phyloP scores from a whole-genome alignment of 1,140 invertebrate species.

The Drosophila repleta region DNA sequence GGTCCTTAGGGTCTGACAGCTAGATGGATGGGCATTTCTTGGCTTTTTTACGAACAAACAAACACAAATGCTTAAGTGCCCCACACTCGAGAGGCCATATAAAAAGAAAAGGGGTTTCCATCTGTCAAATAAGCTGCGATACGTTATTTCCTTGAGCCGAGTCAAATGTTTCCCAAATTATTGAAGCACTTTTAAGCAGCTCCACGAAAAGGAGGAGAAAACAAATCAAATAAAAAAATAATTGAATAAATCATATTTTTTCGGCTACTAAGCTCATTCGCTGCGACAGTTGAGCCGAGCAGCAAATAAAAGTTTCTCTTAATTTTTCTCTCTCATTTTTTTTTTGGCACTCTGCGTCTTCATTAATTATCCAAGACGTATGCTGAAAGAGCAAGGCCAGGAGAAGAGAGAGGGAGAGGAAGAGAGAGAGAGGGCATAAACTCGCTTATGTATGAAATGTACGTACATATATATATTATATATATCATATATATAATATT shows the following conservation, averaged over 20 bases:
- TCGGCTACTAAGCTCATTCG: slow-evolving; percentile 12
- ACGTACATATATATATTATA: too few species aligned
- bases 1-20: slow-evolving; percentile 49
- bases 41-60: slow-evolving; percentile 12
- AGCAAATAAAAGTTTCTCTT: slow-evolving; percentile 30
- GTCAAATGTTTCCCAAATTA: slow-evolving; percentile 33
- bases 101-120: slow-evolving; percentile 22
- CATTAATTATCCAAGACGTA: slow-evolving; percentile 24
- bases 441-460: too few species aligned
- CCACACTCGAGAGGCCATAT: slow-evolving; percentile 39
- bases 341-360: slow-evolving; percentile 29
- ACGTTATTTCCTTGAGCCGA: slow-evolving; percentile 8
- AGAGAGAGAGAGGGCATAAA: too few species aligned
- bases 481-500: too few species aligned
- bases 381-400: not conserved
- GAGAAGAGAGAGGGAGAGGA: not conserved
- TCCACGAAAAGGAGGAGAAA: not conserved
- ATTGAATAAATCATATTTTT: slow-evolving; percentile 41
- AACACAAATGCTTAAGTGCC: slow-evolving; percentile 26
- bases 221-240: slow-evolving; percentile 5
- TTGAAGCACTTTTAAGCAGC: slow-evolving; percentile 2
- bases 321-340: slow-evolving; percentile 17
- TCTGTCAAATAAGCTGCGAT: slow-evolving; percentile 22
- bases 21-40: slow-evolving; percentile 44
- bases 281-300: slow-evolving; percentile 23